Base-by-base conservation (phyloP, 2,113 vertebrate species). In the Nicator chloris region DNA sequence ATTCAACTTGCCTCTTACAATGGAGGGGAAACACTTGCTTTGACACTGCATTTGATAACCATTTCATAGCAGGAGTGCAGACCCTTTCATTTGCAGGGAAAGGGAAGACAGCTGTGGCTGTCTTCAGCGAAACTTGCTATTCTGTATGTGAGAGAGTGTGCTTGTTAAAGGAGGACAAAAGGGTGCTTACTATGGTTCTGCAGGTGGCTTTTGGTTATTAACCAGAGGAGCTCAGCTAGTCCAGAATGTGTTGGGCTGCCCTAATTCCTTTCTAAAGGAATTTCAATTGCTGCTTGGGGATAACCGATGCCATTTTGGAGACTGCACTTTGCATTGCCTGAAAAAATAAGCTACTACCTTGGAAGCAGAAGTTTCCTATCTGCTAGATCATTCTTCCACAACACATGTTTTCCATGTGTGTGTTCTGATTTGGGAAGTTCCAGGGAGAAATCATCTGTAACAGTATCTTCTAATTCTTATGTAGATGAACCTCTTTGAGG, bases 161-260 rank as follows among this genome's bases (percentile, higher is more conserved):
- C 95, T 94, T 96, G 91, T 97, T 97, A 92, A 83, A 86, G 83
- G 66, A 86, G 92, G 93, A 98, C 96, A 98, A 98, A 97, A 93
- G 96, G 87, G 94, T 95, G 97, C 98, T 98, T 98, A 96, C 97
- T 98, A 96, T 96, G 97, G 95, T 96, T 96, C 97, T 98, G 98
- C 98, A 98, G 98, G 98, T 98, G 98, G 97, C 98, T 96, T 95
- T 86, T 97, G 97, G 97, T 98, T 97, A 97, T 96, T 98, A 97
- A 94, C 95, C 91, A 95, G 95, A 96, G 94, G 88, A 97, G 72
- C 95, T 97, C 95, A 96, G 97, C 97, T 93, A 93, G 95, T 96
- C 97, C 96, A 96, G 96, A 97, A 97, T 98, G 95, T 95, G 83
- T 93, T 95, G 93, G 94, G 87, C 93, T 97, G 87, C 95, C 97